Evolutionary conservation across 1,140 invertebrate species (phyloP), one percentile per base, ranked within the genome.

Genomic region (Apocrypta bakeri): DNA sequence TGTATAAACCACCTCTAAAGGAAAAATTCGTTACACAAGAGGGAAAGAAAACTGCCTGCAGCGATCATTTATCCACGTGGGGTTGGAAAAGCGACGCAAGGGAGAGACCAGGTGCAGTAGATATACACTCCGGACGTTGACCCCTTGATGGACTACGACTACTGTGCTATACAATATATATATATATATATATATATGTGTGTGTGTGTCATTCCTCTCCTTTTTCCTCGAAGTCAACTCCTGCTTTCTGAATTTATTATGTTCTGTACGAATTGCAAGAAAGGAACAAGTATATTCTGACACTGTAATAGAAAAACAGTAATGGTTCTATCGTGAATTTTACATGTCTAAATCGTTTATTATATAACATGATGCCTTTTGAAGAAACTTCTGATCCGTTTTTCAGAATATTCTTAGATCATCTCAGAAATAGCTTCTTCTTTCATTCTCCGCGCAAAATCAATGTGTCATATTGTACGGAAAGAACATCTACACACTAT

Each of bases 81-180:
- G 48, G 48, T 21, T 17, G 17, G 48, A n/a, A 56, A 56, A 56
- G 48, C 48, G 48, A 6, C 17, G 48, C 48, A 56, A 33, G 21
- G 61, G 27, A 33, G 27, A 75, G 25, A 75, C 73, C 73, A 75
- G 73, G 73, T 75, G 73, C 48, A 56, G 48, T 56, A n/a, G 21
- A 56, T 6, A 17, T 21, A 7, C 48, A 56, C 48, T 56, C 21
- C 48, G 48, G 48, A 56, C 48, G 48, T 56, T 56, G 48, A 56
- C 48, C 48, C 17, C 48, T 37, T 56, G 48, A 56, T 56, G 48
- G 21, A 56, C 21, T 56, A n/a, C 48, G 3, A 56, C 21, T 56
- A 56, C 48, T 56, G 17, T 21, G 17, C 14, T 56, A 56, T 56
- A n/a, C 48, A 6, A 56, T 2, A 7, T 7, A 1, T n/a, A 56